Evolutionary conservation across 2,113 vertebrate genomes (phyloP), one percentile per base, ranked within the genome.

Genomic region (Notothenia coriiceps): DNA sequence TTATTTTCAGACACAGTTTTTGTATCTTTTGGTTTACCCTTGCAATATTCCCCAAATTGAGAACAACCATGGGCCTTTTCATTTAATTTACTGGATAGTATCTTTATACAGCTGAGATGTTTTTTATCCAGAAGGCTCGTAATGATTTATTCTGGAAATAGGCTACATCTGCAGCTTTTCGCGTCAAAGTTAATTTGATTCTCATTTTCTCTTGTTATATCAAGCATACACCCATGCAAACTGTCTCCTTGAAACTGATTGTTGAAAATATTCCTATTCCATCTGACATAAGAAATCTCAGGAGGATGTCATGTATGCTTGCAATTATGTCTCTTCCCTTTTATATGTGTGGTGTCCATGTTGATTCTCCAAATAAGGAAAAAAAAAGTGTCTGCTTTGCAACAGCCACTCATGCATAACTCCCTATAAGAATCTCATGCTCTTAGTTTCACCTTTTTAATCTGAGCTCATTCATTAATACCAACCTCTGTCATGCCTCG

Each of bases 301-400:
- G 6, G 22, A 50, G 46, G 18, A 9, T 61, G 10, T 3, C 29
- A 15, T 47, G 13, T 50, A 46, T 61, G 22, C 18, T 49, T 68
- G 44, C 25, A 62, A 20, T 52, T 44, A 50, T 9, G n/a, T 76
- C 9, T 76, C 13, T 55, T 66, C 25, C 57, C 18, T 54, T 83
- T 83, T 56, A 55, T 76, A 13, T 43, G 59, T 64, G 46, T 76
- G 47, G 60, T 77, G 50, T 60, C 68, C 47, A 79, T 84, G 70
- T 62, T 44, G 50, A 86, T 69, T 66, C 35, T 70, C 85, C 87
- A 89, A 88, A 91, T 84, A 88, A 83, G 78, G 80, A 70, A 46
- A 78, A 25, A 25, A 29, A 71, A 80, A 73, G 77, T 73, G 74
- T 85, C 77, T 69, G 52, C 60, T 73, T 29, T 77, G 69, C 47